Base-by-base conservation (phyloP, 2,797 vertebrate genomes). In the Oreochromis grahami region DNA sequence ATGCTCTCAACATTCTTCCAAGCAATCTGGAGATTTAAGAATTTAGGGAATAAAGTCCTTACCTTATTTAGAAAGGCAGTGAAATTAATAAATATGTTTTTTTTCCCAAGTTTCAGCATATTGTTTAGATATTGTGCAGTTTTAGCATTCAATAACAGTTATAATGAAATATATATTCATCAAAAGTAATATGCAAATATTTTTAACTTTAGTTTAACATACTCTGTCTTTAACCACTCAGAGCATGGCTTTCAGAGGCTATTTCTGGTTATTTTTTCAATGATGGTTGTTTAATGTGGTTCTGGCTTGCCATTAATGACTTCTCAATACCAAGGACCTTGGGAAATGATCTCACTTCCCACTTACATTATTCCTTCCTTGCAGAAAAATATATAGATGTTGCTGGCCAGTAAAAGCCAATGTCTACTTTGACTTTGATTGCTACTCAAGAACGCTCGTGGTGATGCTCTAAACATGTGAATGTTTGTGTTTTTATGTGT, bases 341-440 rank as follows among this genome's bases (percentile, higher is more conserved):
- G 65, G 76, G 50, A 68, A 79, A 83, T 90, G 77, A 91, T 84
- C 79, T 89, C 82, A 83, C 52, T 78, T 83, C 76, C 53, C 24
- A 6, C 29, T 87, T 65, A 88, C 89, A 78, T 92, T 84, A 88
- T 63, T 78, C 41, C 26, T 38, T 52, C 50, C 88, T 84, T 70
- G 51, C 10, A 11, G 86, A 83, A 84, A 81, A 79, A 82, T 58
- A 83, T 76, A 65, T 51, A 74, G 76, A 89, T 77, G 72, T 77
- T 15, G 8, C 4, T 3, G 74, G 55, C 77, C 74, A 76, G 52
- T 60, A 52, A 82, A n/a, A 77, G 55, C n/a, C 6, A 55, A 77
- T 52, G 72, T 78, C 77, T 15, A 36, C 83, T 86, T 82, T 89
- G 89, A 88, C 80, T 89, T 90, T 82, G 77, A 68, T 70, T 74